A percentile compares a stretch with the other conserved stretches of the same genome.
These are phyloP conservation scores for Metopolophium dirhodum DNA, from an alignment of 1,140 invertebrate genomes.

Conservation along the genomic window DNA sequence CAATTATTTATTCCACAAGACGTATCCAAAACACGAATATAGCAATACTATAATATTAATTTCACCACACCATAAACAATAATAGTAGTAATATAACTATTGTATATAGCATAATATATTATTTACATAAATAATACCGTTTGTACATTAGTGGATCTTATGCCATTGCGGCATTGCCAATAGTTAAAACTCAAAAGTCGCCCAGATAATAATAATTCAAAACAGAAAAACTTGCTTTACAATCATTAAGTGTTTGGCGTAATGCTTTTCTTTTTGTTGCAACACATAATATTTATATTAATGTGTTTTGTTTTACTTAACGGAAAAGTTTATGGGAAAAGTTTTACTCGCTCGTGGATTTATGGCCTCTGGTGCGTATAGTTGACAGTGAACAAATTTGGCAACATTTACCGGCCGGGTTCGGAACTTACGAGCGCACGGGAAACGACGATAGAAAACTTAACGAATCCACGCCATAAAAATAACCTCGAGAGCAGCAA, in stretches of 20 bases:
- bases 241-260: slow-evolving; percentile 30
- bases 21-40: not conserved
- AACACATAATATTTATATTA: slow-evolving; percentile 31
- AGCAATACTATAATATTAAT: not conserved
- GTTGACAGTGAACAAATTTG: slow-evolving; percentile 44
- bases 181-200: slow-evolving; percentile 8
- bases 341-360: not conserved
- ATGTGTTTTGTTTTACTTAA: slow-evolving; percentile 40
- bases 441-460: not conserved
- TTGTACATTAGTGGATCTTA: not conserved
- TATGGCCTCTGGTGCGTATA: not conserved
- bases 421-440: not conserved
- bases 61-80: not conserved
- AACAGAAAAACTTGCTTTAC: not conserved
- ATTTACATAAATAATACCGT: not conserved
- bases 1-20: not conserved
- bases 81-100: not conserved
- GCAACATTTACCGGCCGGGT: slow-evolving; percentile 24
- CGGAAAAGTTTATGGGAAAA: slow-evolving; percentile 30
- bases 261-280: not conserved
- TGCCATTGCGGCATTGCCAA: not conserved
- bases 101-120: not conserved
- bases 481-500: not conserved
- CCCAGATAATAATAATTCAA: slow-evolving; percentile 34
- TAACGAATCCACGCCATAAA: not conserved